Percentiles rank a stretch among this genome's conserved stretches.
phyloP scores from a whole-genome alignment of 1,140 invertebrate genomes.

The Drosophila triauraria region DNA sequence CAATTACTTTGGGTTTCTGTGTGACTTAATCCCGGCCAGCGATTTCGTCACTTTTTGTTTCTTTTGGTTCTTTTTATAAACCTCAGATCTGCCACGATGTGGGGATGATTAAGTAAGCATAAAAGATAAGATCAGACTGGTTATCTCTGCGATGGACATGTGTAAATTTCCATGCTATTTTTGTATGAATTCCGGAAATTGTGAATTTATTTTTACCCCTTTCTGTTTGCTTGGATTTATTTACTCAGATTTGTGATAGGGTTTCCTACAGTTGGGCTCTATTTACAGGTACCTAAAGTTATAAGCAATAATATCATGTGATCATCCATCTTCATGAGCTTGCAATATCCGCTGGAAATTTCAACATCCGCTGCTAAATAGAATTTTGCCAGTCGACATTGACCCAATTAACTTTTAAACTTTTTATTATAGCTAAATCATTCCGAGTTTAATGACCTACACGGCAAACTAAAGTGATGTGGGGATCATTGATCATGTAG shows the following conservation, averaged over 20 bases:
- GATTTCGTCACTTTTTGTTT: constrained; percentile 60
- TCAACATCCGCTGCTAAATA: constrained; percentile 45
- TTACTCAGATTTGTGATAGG: constrained; percentile 27
- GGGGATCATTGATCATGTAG: constrained; percentile 14
- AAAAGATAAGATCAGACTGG: constrained; percentile 46
- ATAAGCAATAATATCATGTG: constrained; percentile 18
- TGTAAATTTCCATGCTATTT: constrained; percentile 65
- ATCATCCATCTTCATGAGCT: constrained; percentile 9
- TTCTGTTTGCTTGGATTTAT: constrained; percentile 17
- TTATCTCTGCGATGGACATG: constrained; percentile 41
- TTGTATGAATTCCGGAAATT: constrained; percentile 15
- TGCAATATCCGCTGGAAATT: constrained; percentile 29
- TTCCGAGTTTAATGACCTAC: constrained; percentile 62
- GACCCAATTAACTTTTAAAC: constrained; percentile 64
- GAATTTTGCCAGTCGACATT: constrained; percentile 54
- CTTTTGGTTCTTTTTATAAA: neutral
- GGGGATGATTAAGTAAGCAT: constrained; percentile 28
- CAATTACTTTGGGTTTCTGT: constrained; percentile 33
- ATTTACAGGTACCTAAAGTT: constrained; percentile 28
- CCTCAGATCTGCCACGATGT: constrained; percentile 19
- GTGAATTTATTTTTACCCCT: constrained; percentile 32
- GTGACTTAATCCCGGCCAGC: constrained; percentile 50
- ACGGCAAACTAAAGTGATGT: constrained; percentile 22
- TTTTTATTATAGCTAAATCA: constrained; percentile 32
- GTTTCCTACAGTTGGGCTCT: constrained; percentile 2